Base-by-base conservation (phyloP, 2,888 invertebrate species). In the Odontocerum albicorne region DNA sequence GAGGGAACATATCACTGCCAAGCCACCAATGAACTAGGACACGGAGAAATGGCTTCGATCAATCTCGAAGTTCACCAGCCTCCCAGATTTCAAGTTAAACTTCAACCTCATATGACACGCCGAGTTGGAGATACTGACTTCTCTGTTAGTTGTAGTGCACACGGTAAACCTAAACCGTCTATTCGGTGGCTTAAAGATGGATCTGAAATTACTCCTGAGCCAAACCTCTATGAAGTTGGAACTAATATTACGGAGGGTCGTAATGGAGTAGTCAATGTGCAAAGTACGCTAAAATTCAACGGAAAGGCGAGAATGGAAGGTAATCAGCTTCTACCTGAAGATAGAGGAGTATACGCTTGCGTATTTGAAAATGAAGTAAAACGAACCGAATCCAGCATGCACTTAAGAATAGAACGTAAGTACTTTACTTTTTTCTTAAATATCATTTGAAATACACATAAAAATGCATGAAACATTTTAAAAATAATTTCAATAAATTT, bases 1-100 rank as follows among this genome's bases (percentile, higher is more conserved):
- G 93, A 95, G 72, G 95, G 94, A 2, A 84, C 86, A 38, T 95
- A 95, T 72, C 90, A 88, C 67, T 95, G 95, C 67, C 91, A 93
- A 68, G 93, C 94, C 0, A 88, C 86, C 49, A 95, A 95, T 70
- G 92, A 92, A 68, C 78, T 93, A 62, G 95, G 95, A 1, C 88
- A 87, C 62, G 93, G 94, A 1, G 90, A 91, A 62, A 80, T 88
- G 63, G 92, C 92, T 0, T 88, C 90, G 0, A 92, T 92, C 35
- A 85, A 85, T 22, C 78, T 95, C 19, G 88, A 91, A 68, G 94
- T 95, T 0, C 87, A 92, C 67, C 94, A 94, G 67, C 90, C 92
- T 0, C 95, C 95, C 0, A 86, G 88, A 61, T 88, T 95, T 67
- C 82, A 90, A 63, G 83, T 86, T 46, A 90, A 92, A 65, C 75